phyloP scores from a whole-genome alignment of 2,797 vertebrate species.

The Toxotes lorentzi region DNA sequence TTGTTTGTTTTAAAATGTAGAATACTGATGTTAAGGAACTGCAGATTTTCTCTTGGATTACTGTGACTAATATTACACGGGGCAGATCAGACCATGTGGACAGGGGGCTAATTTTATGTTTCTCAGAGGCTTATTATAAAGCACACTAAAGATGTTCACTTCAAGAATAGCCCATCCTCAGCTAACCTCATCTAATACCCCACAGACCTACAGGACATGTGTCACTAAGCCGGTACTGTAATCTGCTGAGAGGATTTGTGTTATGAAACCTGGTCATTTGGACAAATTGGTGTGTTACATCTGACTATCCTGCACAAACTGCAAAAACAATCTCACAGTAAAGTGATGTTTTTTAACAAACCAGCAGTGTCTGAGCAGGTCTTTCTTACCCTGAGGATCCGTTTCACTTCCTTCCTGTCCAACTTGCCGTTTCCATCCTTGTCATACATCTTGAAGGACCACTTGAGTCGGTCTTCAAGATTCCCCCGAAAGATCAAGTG shows the following conservation, averaged over 20 bases:
- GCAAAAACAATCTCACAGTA: too few species aligned
- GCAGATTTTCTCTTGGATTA: background rate
- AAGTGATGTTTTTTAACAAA: background rate
- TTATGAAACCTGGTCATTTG: slow-evolving; percentile 46
- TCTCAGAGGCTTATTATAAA: slow-evolving; percentile 29
- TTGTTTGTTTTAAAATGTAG: too few species aligned
- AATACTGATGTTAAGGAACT: background rate
- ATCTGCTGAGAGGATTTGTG: slow-evolving; percentile 38
- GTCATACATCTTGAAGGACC: slow-evolving; percentile 87
- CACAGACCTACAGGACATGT: background rate
- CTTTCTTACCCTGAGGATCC: slow-evolving; percentile 70
- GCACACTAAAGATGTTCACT: slow-evolving; percentile 13
- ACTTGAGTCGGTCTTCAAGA: slow-evolving; percentile 82
- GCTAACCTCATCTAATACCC: slow-evolving; percentile 15
- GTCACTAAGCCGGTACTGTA: slow-evolving; percentile 16
- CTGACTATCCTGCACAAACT: background rate
- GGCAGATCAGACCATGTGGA: background rate
- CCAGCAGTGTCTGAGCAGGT: background rate
- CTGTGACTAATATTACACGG: background rate
- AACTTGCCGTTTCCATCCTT: slow-evolving; percentile 81
- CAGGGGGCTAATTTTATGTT: background rate
- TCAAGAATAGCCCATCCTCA: slow-evolving; percentile 28
- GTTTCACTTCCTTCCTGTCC: slow-evolving; percentile 77
- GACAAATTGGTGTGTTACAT: background rate
- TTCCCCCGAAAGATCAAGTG: slow-evolving; percentile 80